Conservation (phyloP, 2,113 vertebrate species). For the Rattus norvegicus region DNA sequence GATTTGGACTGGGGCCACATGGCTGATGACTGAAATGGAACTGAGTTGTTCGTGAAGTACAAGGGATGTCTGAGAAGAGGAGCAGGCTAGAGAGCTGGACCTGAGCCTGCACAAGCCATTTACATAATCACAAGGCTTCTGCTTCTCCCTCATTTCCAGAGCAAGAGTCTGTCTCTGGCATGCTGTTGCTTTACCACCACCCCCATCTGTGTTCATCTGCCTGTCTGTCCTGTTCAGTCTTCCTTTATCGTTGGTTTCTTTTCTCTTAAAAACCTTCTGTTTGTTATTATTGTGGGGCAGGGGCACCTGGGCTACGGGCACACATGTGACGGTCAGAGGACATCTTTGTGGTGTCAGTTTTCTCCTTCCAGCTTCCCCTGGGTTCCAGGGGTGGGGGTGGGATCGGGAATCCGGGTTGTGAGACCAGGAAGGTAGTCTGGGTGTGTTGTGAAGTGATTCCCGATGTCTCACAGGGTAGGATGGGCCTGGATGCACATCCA, state of each 20-base stretch:
- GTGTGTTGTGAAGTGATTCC: neutral
- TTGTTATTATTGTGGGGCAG: neutral
- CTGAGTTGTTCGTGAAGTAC: neutral
- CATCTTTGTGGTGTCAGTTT: neutral
- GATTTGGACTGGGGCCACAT: neutral
- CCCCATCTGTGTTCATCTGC: neutral
- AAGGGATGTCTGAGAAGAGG: neutral
- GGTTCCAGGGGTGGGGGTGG: neutral
- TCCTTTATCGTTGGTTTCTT: neutral
- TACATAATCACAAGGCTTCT: neutral
- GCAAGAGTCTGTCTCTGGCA: neutral
- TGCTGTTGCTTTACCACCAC: neutral
- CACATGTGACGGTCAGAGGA: neutral
- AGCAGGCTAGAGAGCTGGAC: neutral
- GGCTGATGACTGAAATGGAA: neutral
- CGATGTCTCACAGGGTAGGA: fast-evolving
- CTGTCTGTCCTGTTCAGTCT: neutral
- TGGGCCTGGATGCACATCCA: no score
- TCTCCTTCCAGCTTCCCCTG: neutral
- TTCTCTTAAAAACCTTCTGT: neutral
- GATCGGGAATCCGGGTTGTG: neutral
- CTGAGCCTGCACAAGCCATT: neutral
- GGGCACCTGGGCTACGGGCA: fast-evolving
- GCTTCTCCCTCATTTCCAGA: neutral
- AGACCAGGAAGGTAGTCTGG: neutral